phyloP scores from a whole-genome alignment of 2,888 invertebrate genomes.

The Pristionchus arcanus region DNA sequence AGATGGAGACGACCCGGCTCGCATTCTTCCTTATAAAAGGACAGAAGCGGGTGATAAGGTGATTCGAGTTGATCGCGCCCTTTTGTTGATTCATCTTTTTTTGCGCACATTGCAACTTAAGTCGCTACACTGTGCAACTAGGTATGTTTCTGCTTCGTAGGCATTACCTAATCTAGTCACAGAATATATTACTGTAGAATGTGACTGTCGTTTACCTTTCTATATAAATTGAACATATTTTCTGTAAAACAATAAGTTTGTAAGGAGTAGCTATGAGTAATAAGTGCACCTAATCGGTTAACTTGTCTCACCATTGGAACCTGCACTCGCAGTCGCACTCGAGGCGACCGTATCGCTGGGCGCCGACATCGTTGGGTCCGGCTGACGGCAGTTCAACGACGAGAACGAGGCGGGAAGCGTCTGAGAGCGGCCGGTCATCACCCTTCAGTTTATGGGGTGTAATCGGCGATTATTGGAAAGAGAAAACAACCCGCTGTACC shows the following conservation, averaged over 20 bases:
- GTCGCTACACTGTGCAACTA: too few relatives aligned
- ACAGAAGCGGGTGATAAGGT: neutral
- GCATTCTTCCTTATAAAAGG: neutral
- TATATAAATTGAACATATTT: too few relatives aligned
- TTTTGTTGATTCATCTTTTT: neutral
- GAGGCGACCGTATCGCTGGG: constrained; percentile 4
- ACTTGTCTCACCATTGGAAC: constrained; percentile 2
- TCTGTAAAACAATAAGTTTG: too few relatives aligned
- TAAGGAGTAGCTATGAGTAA: too few relatives aligned
- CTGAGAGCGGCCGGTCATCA: constrained; percentile 42
- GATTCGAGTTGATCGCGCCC: neutral
- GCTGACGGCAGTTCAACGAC: neutral
- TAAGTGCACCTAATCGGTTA: too few relatives aligned
- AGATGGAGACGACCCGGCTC: neutral
- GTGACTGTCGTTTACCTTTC: too few relatives aligned
- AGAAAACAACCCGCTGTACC: neutral
- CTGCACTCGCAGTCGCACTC: neutral
- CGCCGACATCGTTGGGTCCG: constrained; percentile 8
- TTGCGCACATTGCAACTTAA: too few relatives aligned
- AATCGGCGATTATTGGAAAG: neutral
- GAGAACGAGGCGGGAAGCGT: constrained; percentile 11
- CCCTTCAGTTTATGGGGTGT: neutral
- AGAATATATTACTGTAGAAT: too few relatives aligned
- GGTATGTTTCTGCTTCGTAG: too few relatives aligned
- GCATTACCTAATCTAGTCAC: too few relatives aligned